Conservation (phyloP, 2,888 invertebrate species). For the Crepidodera aurea region DNA sequence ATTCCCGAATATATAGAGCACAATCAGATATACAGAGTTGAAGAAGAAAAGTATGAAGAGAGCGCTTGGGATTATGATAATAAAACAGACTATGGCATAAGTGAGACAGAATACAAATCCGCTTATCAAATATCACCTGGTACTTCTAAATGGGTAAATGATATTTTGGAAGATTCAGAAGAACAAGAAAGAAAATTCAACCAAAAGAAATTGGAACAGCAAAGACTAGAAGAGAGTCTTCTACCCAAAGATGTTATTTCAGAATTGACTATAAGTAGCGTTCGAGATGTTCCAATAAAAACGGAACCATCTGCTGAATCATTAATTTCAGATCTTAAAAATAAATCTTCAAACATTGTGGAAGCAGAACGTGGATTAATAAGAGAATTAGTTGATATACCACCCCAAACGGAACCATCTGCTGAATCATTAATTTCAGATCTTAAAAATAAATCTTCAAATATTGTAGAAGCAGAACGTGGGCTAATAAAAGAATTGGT, state of each 20-base stretch:
- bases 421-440: conserved; percentile 2
- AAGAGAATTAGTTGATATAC: background rate
- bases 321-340: background rate
- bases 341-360: background rate
- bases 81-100: conserved; percentile 43
- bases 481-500: conserved; percentile 4
- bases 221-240: conserved; percentile 46
- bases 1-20: conserved; percentile 26
- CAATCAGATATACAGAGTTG: conserved; percentile 23
- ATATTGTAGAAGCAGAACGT: conserved; percentile 4
- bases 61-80: conserved; percentile 47
- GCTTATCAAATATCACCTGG: conserved; percentile 53
- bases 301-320: conserved; percentile 10
- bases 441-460: background rate
- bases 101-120: conserved; percentile 44
- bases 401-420: conserved; percentile 12
- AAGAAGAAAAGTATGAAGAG: conserved; percentile 29
- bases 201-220: conserved; percentile 39
- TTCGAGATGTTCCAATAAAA: conserved; percentile 29
- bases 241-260: conserved; percentile 49
- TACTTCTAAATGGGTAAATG: conserved; percentile 55
- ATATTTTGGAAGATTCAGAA: conserved; percentile 50
- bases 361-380: conserved; percentile 14
- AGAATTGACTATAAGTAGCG: conserved; percentile 43
- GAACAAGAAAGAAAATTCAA: conserved; percentile 39